Conservation (phyloP, 2,113 vertebrate species). For the Tenrec ecaudatus region DNA sequence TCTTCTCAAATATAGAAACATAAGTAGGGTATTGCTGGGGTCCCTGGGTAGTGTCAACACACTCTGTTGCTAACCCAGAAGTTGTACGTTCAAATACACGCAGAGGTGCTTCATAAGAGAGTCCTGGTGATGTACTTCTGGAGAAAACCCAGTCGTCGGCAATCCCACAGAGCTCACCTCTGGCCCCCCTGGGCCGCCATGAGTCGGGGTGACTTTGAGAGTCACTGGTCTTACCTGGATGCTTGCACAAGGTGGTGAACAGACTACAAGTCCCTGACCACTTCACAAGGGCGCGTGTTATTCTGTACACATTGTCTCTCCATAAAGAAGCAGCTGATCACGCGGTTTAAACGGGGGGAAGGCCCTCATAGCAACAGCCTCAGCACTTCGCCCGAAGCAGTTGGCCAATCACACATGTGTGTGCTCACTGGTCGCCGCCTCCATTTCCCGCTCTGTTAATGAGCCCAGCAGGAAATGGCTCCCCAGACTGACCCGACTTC, state of each 20-base stretch:
- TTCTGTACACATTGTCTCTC: not conserved
- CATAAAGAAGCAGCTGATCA: not conserved
- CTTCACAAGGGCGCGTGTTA: not conserved
- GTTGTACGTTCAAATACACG: not conserved
- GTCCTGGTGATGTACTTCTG: not conserved
- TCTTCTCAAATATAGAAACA: not conserved
- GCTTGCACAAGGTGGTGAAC: not conserved
- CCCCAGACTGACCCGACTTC: not conserved
- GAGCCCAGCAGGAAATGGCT: not conserved
- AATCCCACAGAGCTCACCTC: not conserved
- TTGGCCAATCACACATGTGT: too few species aligned
- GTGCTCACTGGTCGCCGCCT: too few species aligned
- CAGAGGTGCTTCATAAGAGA: not conserved
- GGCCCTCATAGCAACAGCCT: too few species aligned
- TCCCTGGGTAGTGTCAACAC: not conserved
- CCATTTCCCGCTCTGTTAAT: too few species aligned
- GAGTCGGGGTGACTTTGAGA: not conserved
- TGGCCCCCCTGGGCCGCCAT: not conserved
- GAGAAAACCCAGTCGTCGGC: not conserved
- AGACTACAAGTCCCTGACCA: not conserved
- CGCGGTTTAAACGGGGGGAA: too few species aligned
- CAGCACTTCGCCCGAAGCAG: too few species aligned
- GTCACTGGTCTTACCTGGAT: not conserved
- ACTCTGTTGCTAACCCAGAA: not conserved
- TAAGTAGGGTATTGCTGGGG: not conserved